Conservation (phyloP, 1,140 invertebrate species). For the Reticulitermes speratus region DNA sequence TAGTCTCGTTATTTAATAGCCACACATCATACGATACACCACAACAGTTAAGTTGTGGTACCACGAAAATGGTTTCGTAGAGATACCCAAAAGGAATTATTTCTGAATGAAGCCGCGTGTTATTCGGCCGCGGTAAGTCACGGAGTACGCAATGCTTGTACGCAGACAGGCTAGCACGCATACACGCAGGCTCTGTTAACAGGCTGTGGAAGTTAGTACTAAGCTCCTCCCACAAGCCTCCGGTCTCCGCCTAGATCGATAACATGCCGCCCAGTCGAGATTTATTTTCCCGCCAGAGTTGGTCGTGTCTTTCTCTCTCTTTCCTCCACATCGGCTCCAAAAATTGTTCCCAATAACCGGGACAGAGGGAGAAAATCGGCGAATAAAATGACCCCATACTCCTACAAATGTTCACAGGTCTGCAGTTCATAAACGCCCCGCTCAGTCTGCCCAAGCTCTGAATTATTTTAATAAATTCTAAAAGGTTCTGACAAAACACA, state of each 20-base stretch:
- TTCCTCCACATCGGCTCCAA: not conserved
- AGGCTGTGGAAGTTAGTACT: not conserved
- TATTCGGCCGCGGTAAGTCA: not conserved
- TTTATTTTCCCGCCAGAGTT: constrained; percentile 18
- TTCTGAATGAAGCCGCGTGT: constrained; percentile 3
- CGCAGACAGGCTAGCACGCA: not conserved
- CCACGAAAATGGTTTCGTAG: too few relatives aligned
- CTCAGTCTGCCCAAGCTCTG: too few relatives aligned
- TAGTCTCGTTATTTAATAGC: too few relatives aligned
- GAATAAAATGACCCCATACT: not conserved
- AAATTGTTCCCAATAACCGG: not conserved
- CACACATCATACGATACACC: too few relatives aligned
- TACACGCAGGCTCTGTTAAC: not conserved
- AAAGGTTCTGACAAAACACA: too few relatives aligned
- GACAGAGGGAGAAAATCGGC: not conserved
- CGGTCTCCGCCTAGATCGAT: constrained; percentile 24
- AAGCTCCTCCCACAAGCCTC: constrained; percentile 17
- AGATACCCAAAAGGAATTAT: not conserved
- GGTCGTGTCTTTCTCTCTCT: not conserved
- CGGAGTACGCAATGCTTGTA: not conserved
- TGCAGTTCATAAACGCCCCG: too few relatives aligned
- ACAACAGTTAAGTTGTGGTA: too few relatives aligned
- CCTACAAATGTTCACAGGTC: too few relatives aligned
- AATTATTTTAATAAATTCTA: too few relatives aligned
- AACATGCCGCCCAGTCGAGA: not conserved